Base-by-base conservation (phyloP, 2,113 vertebrate species). In the Nesoenas mayeri region DNA sequence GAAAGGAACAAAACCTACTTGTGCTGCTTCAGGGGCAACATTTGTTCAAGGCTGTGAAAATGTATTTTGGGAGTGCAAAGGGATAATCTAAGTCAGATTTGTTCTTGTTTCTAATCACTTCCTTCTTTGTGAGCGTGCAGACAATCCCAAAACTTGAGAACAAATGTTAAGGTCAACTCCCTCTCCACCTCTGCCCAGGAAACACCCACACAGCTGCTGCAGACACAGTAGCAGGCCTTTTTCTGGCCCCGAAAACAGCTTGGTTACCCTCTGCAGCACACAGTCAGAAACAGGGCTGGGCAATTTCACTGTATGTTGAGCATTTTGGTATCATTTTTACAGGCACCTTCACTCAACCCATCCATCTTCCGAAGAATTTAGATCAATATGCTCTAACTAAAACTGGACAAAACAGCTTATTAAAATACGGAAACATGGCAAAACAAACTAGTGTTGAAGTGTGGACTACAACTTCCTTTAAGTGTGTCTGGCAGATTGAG, bases 1-100 rank as follows among this genome's bases (percentile, higher is more conserved):
- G 75, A 96, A 91, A 64, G 67, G 91, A 95, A 96, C 91, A 96
- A 92, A 91, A 85, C 47, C 93, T 95, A 70, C 84, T 93, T 89
- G 64, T 56, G 60, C 91, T 80, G 42, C 74, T 85, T 77, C 82
- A 84, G 89, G 67, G 79, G 42, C 79, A 83, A 83, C 74, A 67
- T 79, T 96, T 89, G 62, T 91, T 90, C 75, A 80, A 94, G 79
- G 79, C 87, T 91, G 67, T 48, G 81, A 94, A 91, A 89, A 85
- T 29, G 34, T 77, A 75, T 93, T 94, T 91, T 79, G 51, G 72
- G 64, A 80, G 51, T 50, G 56, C 29, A 71, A 83, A 87, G 32
- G 54, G 72, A 82, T 90, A 93, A 89, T 58, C 81, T 77, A 92
- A 84, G 21, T 77, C 75, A 73, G 42, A 69, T 83, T 89, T 85